Percentiles rank a stretch among this genome's conserved stretches.
phyloP scores from a whole-genome alignment of 1,140 invertebrate species.

The Bombus consobrinus region DNA sequence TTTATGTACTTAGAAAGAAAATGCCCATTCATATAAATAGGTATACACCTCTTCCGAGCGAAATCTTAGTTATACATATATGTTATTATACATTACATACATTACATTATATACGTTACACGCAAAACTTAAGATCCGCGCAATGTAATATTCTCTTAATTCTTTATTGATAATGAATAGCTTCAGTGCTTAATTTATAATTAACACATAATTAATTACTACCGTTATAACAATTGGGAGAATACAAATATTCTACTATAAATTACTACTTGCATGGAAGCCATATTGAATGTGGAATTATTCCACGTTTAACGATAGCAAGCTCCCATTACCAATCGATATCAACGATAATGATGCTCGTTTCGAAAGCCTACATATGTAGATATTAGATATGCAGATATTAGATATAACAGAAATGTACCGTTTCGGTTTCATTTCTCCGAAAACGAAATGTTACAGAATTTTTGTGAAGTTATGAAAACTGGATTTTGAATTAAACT shows the following conservation, averaged over 20 bases:
- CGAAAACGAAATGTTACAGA: not conserved
- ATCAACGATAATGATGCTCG: not conserved
- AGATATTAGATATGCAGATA: not conserved
- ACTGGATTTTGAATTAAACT: not conserved
- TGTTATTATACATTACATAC: no score
- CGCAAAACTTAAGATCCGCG: no score
- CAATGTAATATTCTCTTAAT: no score
- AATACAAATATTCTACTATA: not conserved
- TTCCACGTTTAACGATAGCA: not conserved
- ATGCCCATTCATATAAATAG: no score
- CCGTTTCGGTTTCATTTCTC: not conserved
- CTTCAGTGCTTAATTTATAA: not conserved
- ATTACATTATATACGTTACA: no score
- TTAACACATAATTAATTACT: not conserved
- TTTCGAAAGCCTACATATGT: not conserved
- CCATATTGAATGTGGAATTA: not conserved
- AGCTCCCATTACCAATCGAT: not conserved
- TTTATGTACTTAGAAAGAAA: no score
- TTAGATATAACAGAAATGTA: not conserved
- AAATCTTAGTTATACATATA: no score
- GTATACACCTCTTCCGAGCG: no score
- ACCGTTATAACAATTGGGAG: not conserved
- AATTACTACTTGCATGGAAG: not conserved
- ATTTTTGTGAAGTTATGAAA: not conserved
- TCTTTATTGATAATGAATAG: not conserved